A percentile compares a stretch with the other conserved stretches of the same genome.
These are phyloP conservation scores for Crossocerus cetratus DNA, from an alignment of 2,888 invertebrate species.

Conservation along the genomic window DNA sequence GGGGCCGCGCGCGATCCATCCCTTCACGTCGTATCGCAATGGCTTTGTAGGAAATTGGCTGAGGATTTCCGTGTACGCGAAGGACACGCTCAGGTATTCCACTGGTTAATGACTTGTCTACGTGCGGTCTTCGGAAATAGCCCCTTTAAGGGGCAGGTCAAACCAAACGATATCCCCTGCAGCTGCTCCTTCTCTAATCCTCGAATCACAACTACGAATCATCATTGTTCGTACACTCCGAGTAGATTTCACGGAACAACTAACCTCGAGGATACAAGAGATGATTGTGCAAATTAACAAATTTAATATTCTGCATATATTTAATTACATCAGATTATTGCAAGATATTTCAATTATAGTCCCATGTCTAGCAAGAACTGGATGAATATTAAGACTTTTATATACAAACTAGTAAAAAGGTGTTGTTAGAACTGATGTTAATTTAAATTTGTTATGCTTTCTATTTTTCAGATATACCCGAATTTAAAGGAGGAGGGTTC, in stretches of 20 bases:
- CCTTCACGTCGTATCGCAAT: constrained; percentile 23
- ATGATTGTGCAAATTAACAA: too few relatives aligned
- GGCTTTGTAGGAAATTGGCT: constrained; percentile 33
- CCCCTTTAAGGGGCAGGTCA: constrained; percentile 25
- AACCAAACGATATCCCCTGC: constrained; percentile 5
- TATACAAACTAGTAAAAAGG: too few relatives aligned
- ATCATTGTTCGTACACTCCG: neutral
- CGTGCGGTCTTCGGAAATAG: constrained; percentile 14
- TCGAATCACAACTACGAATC: neutral
- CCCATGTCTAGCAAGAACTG: too few relatives aligned
- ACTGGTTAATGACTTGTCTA: constrained; percentile 44
- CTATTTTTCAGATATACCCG: constrained; percentile 71
- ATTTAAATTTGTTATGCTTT: too few relatives aligned
- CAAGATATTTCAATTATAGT: too few relatives aligned
- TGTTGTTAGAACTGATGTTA: too few relatives aligned
- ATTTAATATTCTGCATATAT: too few relatives aligned
- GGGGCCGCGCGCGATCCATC: constrained; percentile 27
- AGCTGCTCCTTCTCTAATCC: constrained; percentile 18
- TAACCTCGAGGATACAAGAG: too few relatives aligned
- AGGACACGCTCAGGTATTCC: constrained; percentile 21
- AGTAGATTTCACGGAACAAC: neutral
- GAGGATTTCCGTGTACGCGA: constrained; percentile 25
- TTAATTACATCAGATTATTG: too few relatives aligned
- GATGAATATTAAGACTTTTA: too few relatives aligned
- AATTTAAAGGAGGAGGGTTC: constrained; percentile 73